Percentiles rank a stretch among this genome's conserved stretches.
Evolutionary conservation across 2,113 vertebrate species (phyloP).

Genomic region (Phylloscopus trochilus): DNA sequence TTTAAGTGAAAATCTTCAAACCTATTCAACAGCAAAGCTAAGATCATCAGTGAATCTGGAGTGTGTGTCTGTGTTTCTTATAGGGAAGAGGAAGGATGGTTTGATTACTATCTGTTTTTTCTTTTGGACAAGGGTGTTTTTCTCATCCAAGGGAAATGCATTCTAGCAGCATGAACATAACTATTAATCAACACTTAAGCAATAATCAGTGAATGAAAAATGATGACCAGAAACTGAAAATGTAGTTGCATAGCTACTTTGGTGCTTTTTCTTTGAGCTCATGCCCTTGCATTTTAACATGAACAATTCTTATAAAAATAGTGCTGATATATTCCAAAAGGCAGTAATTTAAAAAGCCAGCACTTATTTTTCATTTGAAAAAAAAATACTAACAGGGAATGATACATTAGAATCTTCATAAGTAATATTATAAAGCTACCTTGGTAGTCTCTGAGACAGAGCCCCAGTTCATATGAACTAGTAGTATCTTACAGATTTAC

Average conservation of each 20-base stretch:
- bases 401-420: constrained; percentile 41
- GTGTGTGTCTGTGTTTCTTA: constrained; percentile 55
- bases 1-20: constrained; percentile 59
- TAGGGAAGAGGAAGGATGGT: constrained; percentile 43
- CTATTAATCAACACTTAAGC: constrained; percentile 80
- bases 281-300: constrained; percentile 62
- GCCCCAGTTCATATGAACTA: neutral
- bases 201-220: constrained; percentile 78
- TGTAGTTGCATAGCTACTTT: constrained; percentile 49
- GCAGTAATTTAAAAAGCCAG: constrained; percentile 57
- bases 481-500: neutral
- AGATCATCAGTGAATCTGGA: constrained; percentile 64
- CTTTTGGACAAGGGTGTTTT: constrained; percentile 64
- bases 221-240: constrained; percentile 71
- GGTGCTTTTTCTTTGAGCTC: constrained; percentile 59
- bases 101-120: constrained; percentile 69
- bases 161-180: constrained; percentile 73
- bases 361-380: constrained; percentile 32
- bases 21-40: constrained; percentile 32
- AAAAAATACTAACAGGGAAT: neutral
- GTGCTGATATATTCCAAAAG: constrained; percentile 66
- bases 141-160: constrained; percentile 71
- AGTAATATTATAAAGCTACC: constrained; percentile 51
- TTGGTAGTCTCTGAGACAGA: constrained; percentile 14
- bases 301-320: constrained; percentile 68